phyloP scores from a whole-genome alignment of 2,797 vertebrate genomes.

The Acanthis flammea region DNA sequence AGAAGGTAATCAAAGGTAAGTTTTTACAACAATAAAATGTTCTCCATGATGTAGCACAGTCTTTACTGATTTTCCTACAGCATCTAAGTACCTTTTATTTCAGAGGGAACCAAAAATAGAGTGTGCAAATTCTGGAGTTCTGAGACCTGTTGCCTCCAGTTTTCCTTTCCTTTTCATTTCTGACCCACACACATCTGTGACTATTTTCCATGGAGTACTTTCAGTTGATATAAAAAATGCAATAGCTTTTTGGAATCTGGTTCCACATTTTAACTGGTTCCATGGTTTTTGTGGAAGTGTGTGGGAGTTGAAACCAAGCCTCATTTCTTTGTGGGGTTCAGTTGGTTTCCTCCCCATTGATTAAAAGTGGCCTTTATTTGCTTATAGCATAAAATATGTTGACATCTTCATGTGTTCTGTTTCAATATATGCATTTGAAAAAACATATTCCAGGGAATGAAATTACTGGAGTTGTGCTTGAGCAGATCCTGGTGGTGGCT shows the following conservation, averaged over 20 bases:
- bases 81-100: neutral
- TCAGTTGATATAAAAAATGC: neutral
- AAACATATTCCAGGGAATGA: neutral
- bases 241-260: neutral
- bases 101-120: neutral
- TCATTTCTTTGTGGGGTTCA: neutral
- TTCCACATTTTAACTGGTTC: neutral
- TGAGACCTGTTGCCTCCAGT: neutral
- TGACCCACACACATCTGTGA: neutral
- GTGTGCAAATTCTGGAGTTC: neutral
- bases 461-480: neutral
- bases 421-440: neutral
- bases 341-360: neutral
- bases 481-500: neutral
- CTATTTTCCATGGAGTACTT: neutral
- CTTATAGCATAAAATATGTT: neutral
- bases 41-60: neutral
- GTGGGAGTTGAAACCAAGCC: neutral
- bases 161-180: neutral
- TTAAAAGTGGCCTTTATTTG: neutral
- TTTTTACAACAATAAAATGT: neutral
- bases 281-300: neutral
- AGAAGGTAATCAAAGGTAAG: slow-evolving; percentile 69
- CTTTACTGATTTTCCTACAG: neutral
- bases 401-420: neutral